phyloP scores from a whole-genome alignment of 2,113 vertebrate genomes.

The Gorsachius goisagi region DNA sequence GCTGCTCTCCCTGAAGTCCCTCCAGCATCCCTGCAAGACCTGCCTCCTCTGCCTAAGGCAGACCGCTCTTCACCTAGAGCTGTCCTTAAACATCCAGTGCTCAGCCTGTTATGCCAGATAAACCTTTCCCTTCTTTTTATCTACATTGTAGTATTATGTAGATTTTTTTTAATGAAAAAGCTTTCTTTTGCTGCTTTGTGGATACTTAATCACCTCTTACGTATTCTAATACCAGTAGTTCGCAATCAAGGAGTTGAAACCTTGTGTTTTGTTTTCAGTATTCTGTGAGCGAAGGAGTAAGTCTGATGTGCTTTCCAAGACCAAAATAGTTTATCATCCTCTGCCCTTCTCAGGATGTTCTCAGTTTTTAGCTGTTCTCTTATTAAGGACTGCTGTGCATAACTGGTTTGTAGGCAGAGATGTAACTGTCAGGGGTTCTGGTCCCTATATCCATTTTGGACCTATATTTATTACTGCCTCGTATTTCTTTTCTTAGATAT shows the following conservation, averaged over 20 bases:
- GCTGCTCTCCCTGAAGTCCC: background rate
- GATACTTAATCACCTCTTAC: background rate
- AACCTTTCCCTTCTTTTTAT: background rate
- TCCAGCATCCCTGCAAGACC: background rate
- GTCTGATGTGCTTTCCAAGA: background rate
- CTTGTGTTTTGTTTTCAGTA: conserved; percentile 19
- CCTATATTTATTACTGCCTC: background rate
- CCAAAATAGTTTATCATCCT: background rate
- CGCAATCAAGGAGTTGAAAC: conserved; percentile 19
- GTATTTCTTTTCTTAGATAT: background rate
- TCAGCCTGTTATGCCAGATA: background rate
- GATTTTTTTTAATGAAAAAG: background rate
- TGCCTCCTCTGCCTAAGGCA: background rate
- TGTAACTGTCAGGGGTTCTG: background rate
- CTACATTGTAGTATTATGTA: background rate
- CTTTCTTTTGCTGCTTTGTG: background rate
- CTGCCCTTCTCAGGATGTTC: background rate
- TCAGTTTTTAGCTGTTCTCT: background rate
- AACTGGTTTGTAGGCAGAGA: background rate
- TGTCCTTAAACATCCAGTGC: background rate
- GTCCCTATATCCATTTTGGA: background rate
- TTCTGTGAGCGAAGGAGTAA: background rate
- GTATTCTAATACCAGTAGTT: background rate
- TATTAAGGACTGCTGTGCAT: background rate
- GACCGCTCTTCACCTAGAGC: no score